A percentile compares a stretch with the other conserved stretches of the same genome.
phyloP scores from a whole-genome alignment of 2,113 vertebrate genomes.

The Corythoichthys intestinalis region DNA sequence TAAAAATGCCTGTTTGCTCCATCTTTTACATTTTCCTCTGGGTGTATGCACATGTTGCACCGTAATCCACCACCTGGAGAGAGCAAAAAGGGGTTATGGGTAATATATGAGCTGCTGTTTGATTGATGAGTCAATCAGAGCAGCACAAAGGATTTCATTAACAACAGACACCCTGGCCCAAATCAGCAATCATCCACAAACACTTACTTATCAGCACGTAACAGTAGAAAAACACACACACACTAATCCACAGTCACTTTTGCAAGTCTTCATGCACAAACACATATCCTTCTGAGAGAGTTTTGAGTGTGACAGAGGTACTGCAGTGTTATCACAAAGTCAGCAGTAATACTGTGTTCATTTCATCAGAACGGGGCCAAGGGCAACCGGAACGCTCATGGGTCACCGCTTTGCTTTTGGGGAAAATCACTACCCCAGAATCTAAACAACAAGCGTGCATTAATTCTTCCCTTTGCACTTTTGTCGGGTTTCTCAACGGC shows the following conservation, averaged over 20 bases:
- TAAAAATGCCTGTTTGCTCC: not conserved
- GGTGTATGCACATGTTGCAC: constrained; percentile 13
- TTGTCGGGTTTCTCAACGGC: constrained; percentile 45
- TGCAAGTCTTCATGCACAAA: constrained; percentile 2
- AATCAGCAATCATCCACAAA: constrained; percentile 74
- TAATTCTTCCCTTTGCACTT: constrained; percentile 25
- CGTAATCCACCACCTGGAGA: constrained; percentile 64
- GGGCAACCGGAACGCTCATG: constrained; percentile 33
- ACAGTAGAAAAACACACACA: constrained; percentile 28
- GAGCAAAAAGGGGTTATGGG: constrained; percentile 60
- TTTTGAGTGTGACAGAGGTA: constrained; percentile 29
- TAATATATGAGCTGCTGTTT: constrained; percentile 64
- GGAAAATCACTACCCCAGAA: constrained; percentile 9
- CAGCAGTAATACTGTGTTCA: constrained; percentile 59
- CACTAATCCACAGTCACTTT: constrained; percentile 37
- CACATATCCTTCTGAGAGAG: not conserved
- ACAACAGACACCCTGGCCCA: constrained; percentile 68
- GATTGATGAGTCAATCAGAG: constrained; percentile 78
- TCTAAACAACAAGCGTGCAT: constrained; percentile 21
- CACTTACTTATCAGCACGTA: constrained; percentile 47
- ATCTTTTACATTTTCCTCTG: not conserved
- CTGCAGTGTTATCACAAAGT: constrained; percentile 67
- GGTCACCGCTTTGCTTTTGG: constrained; percentile 46
- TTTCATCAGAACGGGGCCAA: constrained; percentile 55
- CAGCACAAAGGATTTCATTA: constrained; percentile 77